Percentiles rank a stretch among this genome's conserved stretches.
phyloP scores from a whole-genome alignment of 2,797 vertebrate species.

The Phyllotis vaccarum region DNA sequence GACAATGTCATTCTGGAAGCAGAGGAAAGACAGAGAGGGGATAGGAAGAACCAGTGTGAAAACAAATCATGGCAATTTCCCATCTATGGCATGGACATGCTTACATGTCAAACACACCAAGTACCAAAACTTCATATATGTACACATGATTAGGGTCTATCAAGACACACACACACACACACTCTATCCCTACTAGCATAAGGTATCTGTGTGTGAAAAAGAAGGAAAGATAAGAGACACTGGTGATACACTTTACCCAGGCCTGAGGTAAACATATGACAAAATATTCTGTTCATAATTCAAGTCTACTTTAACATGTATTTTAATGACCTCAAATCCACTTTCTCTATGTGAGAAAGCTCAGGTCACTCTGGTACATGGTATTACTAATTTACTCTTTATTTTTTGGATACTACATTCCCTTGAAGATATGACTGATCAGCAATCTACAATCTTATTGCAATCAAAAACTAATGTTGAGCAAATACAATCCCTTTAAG shows the following conservation, averaged over 20 bases:
- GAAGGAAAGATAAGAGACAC: not conserved
- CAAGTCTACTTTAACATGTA: slow-evolving; percentile 9
- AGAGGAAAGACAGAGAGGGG: not conserved
- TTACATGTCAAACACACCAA: slow-evolving; percentile 22
- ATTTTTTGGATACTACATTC: not conserved
- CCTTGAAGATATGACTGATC: not conserved
- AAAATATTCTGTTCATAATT: slow-evolving; percentile 4
- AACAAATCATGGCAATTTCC: not conserved
- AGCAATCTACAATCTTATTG: not conserved
- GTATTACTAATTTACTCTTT: not conserved
- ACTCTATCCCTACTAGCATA: not conserved
- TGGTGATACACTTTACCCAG: not conserved
- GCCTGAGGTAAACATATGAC: not conserved
- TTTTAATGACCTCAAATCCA: slow-evolving; percentile 34
- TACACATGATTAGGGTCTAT: not conserved
- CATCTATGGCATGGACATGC: not conserved
- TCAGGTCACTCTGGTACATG: not conserved
- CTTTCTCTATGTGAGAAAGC: not conserved
- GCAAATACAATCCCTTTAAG: not conserved
- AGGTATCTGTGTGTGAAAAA: not conserved
- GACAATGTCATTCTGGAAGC: not conserved
- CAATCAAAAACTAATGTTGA: not conserved
- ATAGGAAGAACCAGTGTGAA: not conserved
- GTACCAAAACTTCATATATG: not conserved
- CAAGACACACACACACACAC: not conserved